phyloP scores from a whole-genome alignment of 2,888 invertebrate genomes.

The Mesopsocus fuscifrons region DNA sequence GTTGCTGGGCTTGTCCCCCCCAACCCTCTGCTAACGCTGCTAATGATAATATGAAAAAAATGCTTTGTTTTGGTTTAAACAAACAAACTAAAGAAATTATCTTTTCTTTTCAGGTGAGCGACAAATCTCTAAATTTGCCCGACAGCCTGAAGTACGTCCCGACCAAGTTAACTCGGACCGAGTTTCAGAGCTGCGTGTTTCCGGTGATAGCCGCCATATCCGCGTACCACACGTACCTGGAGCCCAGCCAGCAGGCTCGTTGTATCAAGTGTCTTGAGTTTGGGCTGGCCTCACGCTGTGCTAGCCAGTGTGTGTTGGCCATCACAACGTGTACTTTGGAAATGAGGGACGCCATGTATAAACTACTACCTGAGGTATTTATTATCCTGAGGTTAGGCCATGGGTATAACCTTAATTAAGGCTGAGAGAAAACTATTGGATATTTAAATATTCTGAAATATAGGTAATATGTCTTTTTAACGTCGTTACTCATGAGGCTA shows the following conservation, averaged over 20 bases:
- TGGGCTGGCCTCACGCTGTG: conserved; percentile 31
- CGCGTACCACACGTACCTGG: conserved; percentile 65
- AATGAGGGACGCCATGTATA: conserved; percentile 83
- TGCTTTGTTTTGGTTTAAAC: no score
- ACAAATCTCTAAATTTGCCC: conserved; percentile 40
- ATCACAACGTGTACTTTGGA: conserved; percentile 80
- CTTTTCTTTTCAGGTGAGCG: conserved; percentile 34
- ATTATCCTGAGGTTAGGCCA: no score
- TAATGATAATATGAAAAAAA: no score
- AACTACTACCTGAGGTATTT: conserved; percentile 54
- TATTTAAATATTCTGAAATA: no score
- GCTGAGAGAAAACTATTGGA: no score
- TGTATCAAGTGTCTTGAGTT: conserved; percentile 43
- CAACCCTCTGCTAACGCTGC: no score
- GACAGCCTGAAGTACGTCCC: conserved; percentile 41
- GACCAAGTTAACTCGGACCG: conserved; percentile 18
- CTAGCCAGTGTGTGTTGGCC: conserved; percentile 57
- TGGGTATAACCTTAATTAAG: no score
- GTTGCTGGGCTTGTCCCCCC: no score
- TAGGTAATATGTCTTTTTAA: no score
- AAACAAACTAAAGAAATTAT: no score
- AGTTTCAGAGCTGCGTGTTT: conserved; percentile 45
- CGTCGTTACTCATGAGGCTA: no score
- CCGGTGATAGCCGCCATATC: conserved; percentile 70
- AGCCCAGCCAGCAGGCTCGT: conserved; percentile 46